phyloP scores from a whole-genome alignment of 2,113 vertebrate genomes.

The Proteles cristata region DNA sequence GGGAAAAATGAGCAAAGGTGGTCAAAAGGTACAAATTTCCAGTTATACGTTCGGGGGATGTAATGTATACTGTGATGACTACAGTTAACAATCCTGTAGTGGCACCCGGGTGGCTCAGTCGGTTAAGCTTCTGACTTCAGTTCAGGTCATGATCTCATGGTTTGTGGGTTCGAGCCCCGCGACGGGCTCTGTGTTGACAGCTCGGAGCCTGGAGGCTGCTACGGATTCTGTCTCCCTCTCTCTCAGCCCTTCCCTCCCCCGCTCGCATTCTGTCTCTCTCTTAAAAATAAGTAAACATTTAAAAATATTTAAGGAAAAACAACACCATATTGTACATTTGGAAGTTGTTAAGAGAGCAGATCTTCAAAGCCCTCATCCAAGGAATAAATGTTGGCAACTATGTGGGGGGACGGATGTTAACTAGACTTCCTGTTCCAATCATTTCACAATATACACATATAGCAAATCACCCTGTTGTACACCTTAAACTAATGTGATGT shows the following conservation, averaged over 20 bases:
- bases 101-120: no score
- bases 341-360: background rate
- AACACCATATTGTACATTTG: background rate
- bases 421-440: background rate
- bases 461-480: background rate
- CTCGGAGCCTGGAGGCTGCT: no score
- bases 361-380: background rate
- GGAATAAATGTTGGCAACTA: background rate
- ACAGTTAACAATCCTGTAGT: background rate
- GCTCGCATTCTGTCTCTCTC: no score
- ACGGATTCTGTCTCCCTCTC: no score
- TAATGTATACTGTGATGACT: background rate
- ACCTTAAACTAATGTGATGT: background rate
- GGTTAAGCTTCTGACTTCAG: no score
- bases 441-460: background rate
- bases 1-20: background rate
- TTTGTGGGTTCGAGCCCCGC: no score
- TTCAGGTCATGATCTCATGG: no score
- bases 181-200: no score
- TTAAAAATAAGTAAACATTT: no score
- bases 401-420: background rate
- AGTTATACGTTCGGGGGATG: background rate
- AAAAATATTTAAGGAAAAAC: no score
- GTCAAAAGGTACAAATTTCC: background rate
- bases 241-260: no score